Evolutionary conservation across 53 echinoderm and acorn worm genomes (phyloP).

Genomic region (Mesocentrotus franciscanus): DNA sequence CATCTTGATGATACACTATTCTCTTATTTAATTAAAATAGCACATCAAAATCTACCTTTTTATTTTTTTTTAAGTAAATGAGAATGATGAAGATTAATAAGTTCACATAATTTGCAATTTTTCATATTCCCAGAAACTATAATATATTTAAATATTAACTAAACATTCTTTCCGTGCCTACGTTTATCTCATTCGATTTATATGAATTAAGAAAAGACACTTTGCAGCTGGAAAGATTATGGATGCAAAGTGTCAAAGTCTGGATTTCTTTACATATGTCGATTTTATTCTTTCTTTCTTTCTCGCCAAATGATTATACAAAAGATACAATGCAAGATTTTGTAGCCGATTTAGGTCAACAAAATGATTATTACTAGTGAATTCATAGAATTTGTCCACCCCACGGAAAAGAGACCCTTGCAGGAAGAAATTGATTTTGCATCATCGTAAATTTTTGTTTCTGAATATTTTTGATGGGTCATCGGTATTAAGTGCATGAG

Average conservation of each 20-base stretch:
- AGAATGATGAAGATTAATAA: no score
- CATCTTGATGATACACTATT: no score
- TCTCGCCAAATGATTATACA: not conserved
- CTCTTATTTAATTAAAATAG: no score
- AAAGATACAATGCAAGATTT: not conserved
- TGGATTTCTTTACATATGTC: not conserved
- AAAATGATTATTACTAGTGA: not conserved
- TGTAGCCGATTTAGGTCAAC: not conserved
- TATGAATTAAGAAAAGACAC: not conserved
- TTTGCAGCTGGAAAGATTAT: not conserved
- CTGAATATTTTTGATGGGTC: conserved; percentile 52
- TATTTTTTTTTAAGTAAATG: no score
- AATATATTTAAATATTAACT: not conserved
- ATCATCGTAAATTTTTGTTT: conserved; percentile 33
- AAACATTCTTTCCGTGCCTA: not conserved
- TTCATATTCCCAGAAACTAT: not conserved
- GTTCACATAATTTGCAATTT: not conserved
- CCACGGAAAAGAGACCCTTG: not conserved
- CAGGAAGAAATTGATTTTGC: conserved; percentile 48
- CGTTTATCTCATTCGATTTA: not conserved
- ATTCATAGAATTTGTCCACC: conserved; percentile 37
- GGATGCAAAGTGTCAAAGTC: not conserved
- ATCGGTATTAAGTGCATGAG: conserved; percentile 60
- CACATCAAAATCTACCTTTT: no score
- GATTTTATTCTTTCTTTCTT: not conserved